Base-by-base conservation (phyloP, 1,140 invertebrate genomes). In the Penaeus indicus region DNA sequence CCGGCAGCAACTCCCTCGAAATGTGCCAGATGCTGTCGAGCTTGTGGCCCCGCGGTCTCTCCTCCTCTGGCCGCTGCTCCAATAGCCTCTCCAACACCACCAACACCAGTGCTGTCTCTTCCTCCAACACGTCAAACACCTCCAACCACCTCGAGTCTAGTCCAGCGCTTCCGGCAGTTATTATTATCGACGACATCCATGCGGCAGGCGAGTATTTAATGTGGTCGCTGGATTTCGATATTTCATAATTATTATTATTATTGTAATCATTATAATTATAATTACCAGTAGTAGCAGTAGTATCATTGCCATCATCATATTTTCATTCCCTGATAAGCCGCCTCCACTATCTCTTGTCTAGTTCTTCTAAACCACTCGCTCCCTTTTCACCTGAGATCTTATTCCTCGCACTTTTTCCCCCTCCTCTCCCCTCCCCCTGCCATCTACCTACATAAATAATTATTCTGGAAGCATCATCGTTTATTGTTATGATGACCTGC, bases 121-220 rank as follows among this genome's bases (percentile, higher is more conserved):
- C 72, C 69, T 78, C 69, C n/a, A 32, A 32, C 47, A 64, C 60
- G 22, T 82, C 87, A 21, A 25, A 27, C 38, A 77, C 54, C 7
- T 63, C 87, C 22, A 42, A 61, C 60, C 54, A 63, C n/a, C 25
- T 22, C 62, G 25, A 60, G 27, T 86, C 85, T 61, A 27, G n/a
- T 54, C 19, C 22, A 27, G 54, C 84, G 4, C 75, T 22, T 4
- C 85, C 85, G n/a, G 61, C 78, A 47, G 82, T 88, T 27, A 77
- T 88, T 38, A 84, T 88, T 77, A 54, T 88, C 1, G 87, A 88
- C 64, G 87, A 88, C 62, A 61, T 88, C 25, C 87, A 88, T 54
- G 47, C 61, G 32, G 87, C 87, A n/a, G 62, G 87, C 84, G n/a
- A 84, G 87, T 62, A 22, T 38, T 78, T 38, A 21, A 47, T 78